Evolutionary conservation across 2,797 vertebrate species (phyloP).

Genomic region (Thaleichthys pacificus): DNA sequence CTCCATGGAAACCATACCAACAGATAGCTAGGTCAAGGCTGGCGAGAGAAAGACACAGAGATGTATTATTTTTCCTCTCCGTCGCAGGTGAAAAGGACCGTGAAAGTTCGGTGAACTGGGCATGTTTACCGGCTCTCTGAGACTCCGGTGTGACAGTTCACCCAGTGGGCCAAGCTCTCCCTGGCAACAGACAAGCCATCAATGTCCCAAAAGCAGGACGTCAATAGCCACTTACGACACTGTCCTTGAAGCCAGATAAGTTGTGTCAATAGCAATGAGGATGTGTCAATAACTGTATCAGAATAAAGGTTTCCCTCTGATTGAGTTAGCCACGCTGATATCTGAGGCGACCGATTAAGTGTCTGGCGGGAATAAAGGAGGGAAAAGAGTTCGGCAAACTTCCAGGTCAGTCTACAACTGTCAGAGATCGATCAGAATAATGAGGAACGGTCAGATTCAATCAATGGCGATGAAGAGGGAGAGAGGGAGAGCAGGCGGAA

Average conservation of each 20-base stretch:
- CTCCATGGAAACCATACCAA: constrained; percentile 71
- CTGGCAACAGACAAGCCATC: constrained; percentile 63
- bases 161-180: constrained; percentile 31
- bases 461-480: too few relatives aligned
- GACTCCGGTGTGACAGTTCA: constrained; percentile 1
- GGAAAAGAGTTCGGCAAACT: not conserved
- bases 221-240: constrained; percentile 74
- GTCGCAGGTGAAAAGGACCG: constrained; percentile 28
- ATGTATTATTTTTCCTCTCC: not conserved
- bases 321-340: constrained; percentile 53
- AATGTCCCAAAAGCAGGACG: constrained; percentile 71
- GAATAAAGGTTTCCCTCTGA: constrained; percentile 53
- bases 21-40: not conserved
- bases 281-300: constrained; percentile 74
- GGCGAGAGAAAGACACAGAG: constrained; percentile 27
- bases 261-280: constrained; percentile 80
- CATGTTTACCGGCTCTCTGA: constrained; percentile 22
- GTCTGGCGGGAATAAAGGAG: constrained; percentile 16
- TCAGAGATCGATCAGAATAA: not conserved
- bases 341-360: constrained; percentile 50
- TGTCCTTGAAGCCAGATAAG: constrained; percentile 74
- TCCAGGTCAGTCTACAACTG: not conserved
- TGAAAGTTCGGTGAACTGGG: constrained; percentile 41
- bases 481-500: too few relatives aligned
- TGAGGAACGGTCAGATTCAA: not conserved